These are phyloP conservation scores for Oscheius onirici DNA, from an alignment of 2,888 invertebrate species.

Conservation along the genomic window DNA sequence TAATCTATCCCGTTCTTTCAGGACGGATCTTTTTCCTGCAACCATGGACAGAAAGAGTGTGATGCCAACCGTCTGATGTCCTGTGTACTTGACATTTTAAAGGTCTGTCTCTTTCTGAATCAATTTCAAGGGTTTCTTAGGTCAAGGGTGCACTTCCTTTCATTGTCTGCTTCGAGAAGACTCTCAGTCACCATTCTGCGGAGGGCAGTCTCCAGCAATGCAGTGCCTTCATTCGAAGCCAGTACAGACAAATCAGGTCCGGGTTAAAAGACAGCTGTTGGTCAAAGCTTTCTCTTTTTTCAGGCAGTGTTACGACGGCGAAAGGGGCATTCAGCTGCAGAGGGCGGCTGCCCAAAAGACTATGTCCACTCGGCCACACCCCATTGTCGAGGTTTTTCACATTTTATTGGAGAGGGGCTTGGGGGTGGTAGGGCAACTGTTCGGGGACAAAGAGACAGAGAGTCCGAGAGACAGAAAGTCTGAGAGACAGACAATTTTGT, in stretches of 20 bases:
- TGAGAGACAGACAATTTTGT: not conserved
- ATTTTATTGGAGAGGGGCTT: constrained; percentile 6
- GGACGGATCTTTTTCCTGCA: constrained; percentile 70
- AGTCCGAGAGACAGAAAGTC: no score
- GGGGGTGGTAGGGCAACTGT: not conserved
- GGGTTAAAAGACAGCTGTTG: constrained; percentile 25
- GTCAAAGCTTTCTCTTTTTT: constrained; percentile 6
- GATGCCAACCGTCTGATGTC: constrained; percentile 69
- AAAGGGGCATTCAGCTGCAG: constrained; percentile 66
- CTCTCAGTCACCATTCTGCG: constrained; percentile 56
- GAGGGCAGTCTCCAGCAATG: constrained; percentile 65
- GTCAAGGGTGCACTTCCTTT: constrained; percentile 64
- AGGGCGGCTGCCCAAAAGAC: constrained; percentile 69
- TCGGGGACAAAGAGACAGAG: not conserved
- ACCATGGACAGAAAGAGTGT: constrained; percentile 70
- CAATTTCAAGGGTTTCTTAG: constrained; percentile 33
- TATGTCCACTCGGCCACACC: constrained; percentile 63
- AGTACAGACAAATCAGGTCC: constrained; percentile 66
- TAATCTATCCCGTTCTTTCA: constrained; percentile 48
- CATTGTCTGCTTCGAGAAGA: constrained; percentile 61
- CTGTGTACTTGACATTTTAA: constrained; percentile 66
- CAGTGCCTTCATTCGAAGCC: constrained; percentile 63
- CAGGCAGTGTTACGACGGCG: constrained; percentile 66
- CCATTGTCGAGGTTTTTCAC: constrained; percentile 60
- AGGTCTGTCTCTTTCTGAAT: constrained; percentile 32